Percentiles rank a stretch among this genome's conserved stretches.
Conservation (phyloP, 1,140 invertebrate species). For the Zaprionus taronus region DNA sequence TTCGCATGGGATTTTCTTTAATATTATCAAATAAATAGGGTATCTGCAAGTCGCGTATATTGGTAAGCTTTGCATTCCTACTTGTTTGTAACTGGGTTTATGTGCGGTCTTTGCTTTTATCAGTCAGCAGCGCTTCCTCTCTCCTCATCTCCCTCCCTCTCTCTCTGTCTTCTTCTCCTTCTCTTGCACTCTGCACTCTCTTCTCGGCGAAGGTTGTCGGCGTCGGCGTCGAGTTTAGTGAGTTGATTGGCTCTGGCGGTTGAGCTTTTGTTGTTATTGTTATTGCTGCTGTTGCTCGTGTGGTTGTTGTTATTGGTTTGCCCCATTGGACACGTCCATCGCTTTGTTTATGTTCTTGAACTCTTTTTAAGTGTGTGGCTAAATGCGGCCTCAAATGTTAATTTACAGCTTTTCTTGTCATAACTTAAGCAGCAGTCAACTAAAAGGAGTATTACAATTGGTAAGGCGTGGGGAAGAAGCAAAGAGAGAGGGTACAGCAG, state of each 20-base stretch:
- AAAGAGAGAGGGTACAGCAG: neutral
- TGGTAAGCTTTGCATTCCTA: neutral
- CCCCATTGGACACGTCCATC: constrained; percentile 40
- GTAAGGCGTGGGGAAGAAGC: neutral
- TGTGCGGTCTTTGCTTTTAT: constrained; percentile 66
- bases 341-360: constrained; percentile 78
- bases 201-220: constrained; percentile 49
- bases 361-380: constrained; percentile 65
- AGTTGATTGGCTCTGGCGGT: constrained; percentile 68
- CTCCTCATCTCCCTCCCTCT: neutral
- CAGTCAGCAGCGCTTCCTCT: constrained; percentile 25
- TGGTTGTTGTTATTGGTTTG: constrained; percentile 18
- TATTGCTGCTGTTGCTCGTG: constrained; percentile 1
- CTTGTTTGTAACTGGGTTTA: constrained; percentile 63
- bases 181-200: constrained; percentile 6
- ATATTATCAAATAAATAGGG: neutral
- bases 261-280: constrained; percentile 16
- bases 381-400: constrained; percentile 66
- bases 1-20: no score
- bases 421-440: constrained; percentile 52
- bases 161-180: neutral
- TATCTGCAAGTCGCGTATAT: neutral
- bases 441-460: neutral
- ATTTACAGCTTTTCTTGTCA: constrained; percentile 67
- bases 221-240: constrained; percentile 57